phyloP scores from a whole-genome alignment of 2,113 vertebrate genomes.

The Struthidea cinerea region DNA sequence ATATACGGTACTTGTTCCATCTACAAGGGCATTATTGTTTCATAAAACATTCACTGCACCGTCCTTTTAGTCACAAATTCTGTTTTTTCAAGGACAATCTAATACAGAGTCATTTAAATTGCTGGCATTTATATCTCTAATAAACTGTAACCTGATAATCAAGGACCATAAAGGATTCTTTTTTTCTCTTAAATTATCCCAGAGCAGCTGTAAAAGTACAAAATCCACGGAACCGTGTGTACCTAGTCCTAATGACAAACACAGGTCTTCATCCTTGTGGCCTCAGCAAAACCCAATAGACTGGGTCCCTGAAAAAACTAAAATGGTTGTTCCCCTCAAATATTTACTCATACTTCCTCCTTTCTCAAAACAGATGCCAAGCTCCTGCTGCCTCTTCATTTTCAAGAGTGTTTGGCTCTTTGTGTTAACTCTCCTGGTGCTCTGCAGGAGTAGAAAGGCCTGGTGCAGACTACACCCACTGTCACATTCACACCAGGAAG shows the following conservation, averaged over 20 bases:
- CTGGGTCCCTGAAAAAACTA: neutral
- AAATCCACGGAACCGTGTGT: conserved; percentile 73
- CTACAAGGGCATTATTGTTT: conserved; percentile 7
- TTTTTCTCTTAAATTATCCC: conserved; percentile 73
- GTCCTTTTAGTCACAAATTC: conserved; percentile 43
- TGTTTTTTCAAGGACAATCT: conserved; percentile 70
- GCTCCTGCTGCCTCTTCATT: neutral
- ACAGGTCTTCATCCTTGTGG: neutral
- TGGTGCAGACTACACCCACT: neutral
- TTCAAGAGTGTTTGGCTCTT: neutral
- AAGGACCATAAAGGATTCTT: conserved; percentile 73
- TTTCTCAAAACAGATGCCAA: conserved; percentile 1
- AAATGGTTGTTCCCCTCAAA: neutral
- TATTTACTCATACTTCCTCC: conserved; percentile 21
- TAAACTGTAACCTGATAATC: conserved; percentile 74
- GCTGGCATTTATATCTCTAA: conserved; percentile 70
- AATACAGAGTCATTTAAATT: conserved; percentile 68
- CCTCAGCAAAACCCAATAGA: neutral
- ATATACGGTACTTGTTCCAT: conserved; percentile 14
- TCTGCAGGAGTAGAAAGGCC: neutral
- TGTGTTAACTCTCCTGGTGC: neutral
- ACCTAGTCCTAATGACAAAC: conserved; percentile 46
- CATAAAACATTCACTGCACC: conserved; percentile 1
- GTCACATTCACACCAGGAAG: conserved; percentile 14
- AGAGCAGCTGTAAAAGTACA: conserved; percentile 74